Conservation (phyloP, 1,140 invertebrate genomes). For the Maniola jurtina region DNA sequence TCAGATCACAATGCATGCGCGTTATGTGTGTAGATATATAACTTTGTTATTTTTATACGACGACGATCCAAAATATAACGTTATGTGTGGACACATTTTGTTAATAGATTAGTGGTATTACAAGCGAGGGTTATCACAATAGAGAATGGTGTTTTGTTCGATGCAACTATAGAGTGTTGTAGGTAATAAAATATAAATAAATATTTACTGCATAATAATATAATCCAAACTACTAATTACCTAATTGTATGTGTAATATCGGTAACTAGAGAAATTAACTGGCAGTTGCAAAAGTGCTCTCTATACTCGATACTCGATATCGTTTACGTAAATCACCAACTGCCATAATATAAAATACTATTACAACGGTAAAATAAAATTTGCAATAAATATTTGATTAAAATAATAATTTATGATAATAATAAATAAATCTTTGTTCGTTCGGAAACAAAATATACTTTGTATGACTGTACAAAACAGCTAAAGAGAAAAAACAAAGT, state of each 20-base stretch:
- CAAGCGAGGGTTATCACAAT: slow-evolving; percentile 77
- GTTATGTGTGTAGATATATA: slow-evolving; percentile 15
- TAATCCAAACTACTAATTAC: slow-evolving; percentile 55
- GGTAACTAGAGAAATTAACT: slow-evolving; percentile 65
- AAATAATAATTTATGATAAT: slow-evolving; percentile 49
- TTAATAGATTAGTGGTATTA: slow-evolving; percentile 77
- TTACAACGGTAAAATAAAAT: slow-evolving; percentile 56
- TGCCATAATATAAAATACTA: slow-evolving; percentile 45
- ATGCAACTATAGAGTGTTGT: slow-evolving; percentile 22
- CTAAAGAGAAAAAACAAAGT: slow-evolving; percentile 55
- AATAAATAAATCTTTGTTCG: slow-evolving; percentile 71
- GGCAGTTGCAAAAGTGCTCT: slow-evolving; percentile 56
- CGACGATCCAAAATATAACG: slow-evolving; percentile 27
- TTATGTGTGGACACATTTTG: slow-evolving; percentile 46
- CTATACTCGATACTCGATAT: slow-evolving; percentile 52
- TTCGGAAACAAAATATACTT: slow-evolving; percentile 72
- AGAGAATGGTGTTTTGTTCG: slow-evolving; percentile 35
- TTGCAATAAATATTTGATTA: slow-evolving; percentile 57
- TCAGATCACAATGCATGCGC: slow-evolving; percentile 51
- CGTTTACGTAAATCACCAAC: slow-evolving; percentile 41
- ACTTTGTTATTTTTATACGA: slow-evolving; percentile 23
- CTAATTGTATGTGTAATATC: slow-evolving; percentile 65
- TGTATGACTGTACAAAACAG: slow-evolving; percentile 66
- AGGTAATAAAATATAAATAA: background rate
- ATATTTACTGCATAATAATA: slow-evolving; percentile 30